Conservation (phyloP, 2,797 vertebrate genomes). For the Antennarius maculatus region DNA sequence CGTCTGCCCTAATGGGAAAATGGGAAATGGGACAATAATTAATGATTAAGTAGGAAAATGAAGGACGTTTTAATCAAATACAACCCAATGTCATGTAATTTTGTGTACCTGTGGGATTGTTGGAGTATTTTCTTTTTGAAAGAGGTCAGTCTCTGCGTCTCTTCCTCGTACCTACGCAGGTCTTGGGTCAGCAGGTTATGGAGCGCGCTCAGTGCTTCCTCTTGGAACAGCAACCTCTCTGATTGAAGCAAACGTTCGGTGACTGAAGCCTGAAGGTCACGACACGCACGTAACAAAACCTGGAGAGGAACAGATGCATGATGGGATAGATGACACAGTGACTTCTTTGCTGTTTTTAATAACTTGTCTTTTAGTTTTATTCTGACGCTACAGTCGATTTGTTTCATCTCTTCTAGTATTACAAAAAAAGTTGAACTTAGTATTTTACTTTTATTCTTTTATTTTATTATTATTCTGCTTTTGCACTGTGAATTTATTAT, state of each 20-base stretch:
- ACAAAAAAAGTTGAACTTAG: too few species aligned
- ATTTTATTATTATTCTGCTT: too few species aligned
- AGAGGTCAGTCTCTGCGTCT: conserved; percentile 50
- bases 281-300: conserved; percentile 41
- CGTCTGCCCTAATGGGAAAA: conserved; percentile 40
- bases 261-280: conserved; percentile 58
- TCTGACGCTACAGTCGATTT: too few species aligned
- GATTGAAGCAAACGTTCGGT: conserved; percentile 49
- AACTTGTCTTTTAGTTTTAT: too few species aligned
- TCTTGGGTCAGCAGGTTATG: conserved; percentile 71
- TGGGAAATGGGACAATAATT: not conserved
- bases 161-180: conserved; percentile 67
- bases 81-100: rapidly evolving
- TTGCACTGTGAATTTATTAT: too few species aligned
- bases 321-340: not conserved
- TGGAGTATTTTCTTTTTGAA: conserved; percentile 41
- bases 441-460: too few species aligned
- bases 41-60: not conserved
- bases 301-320: not conserved
- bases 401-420: not conserved
- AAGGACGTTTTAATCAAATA: not conserved
- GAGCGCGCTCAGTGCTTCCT: conserved; percentile 71
- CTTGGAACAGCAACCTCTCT: conserved; percentile 66
- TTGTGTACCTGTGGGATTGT: conserved; percentile 37
- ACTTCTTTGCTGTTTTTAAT: too few species aligned